Evolutionary conservation across 2,113 vertebrate species (phyloP), one percentile per base, ranked within the genome.

Genomic region (Brachypteracias leptosomus): DNA sequence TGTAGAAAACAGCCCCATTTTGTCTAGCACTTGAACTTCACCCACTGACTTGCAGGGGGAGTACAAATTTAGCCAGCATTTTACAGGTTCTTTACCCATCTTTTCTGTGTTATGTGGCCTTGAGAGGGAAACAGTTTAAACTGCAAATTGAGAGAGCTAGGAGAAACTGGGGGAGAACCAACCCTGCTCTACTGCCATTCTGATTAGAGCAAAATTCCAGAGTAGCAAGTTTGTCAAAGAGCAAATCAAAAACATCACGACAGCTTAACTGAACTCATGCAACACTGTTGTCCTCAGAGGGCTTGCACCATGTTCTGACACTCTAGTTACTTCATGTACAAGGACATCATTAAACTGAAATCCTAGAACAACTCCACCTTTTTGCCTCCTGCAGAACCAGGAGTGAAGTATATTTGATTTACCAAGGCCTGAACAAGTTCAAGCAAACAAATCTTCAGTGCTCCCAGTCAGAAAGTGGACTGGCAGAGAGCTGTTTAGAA

Each of bases 361-460:
- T 89, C 68, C 67, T 46, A 20, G 44, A 93, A 61, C 63, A 63
- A 17, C 72, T 67, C 93, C 90, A 67, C 57, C 59, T 75, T 86
- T 63, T 7, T 46, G 54, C 51, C 75, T 96, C 90, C 95, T 96
- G 88, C 93, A 90, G 47, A 94, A 86, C 24, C 79, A 93, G 76
- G 88, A 95, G 73, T 7, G n/a, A 86, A 92, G 40, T 2, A 79
- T 29, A 10, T 84, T 62, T 49, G 40, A 76, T 81, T 68, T 31
- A 65, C 11, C 13, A 7, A 52, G n/a, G 65, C 78, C 78, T 77
- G 59, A 79, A 88, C 13, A 58, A 88, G 58, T 63, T 88, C 59
- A 90, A 74, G 63, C 85, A 80, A 93, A 55, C 25, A 71, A 47
- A 67, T 40, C 61, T 47, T 38, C n/a, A 57, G 61, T 35, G 58